These are phyloP conservation scores for Telenomus remus DNA, from an alignment of 1,140 invertebrate genomes.

Conservation along the genomic window DNA sequence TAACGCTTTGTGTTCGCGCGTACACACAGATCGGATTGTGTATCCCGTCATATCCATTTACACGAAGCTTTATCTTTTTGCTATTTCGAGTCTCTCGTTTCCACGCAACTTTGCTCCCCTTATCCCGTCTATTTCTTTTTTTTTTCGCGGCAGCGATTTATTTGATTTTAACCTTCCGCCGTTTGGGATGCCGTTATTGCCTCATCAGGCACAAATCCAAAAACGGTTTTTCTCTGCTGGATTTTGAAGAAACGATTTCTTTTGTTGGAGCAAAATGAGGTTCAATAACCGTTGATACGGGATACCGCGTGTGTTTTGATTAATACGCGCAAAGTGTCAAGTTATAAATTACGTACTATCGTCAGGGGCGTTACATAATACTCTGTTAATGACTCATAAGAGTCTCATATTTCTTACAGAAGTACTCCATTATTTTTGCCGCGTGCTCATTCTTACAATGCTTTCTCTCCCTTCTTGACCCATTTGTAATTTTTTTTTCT, in stretches of 20 bases:
- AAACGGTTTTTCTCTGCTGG: no score
- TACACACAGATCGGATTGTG: constrained; percentile 56
- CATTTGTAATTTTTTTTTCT: constrained; percentile 7
- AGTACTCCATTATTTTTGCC: constrained; percentile 30
- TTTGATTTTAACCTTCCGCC: constrained; percentile 15
- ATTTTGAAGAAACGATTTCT: no score
- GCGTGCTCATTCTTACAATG: constrained; percentile 5
- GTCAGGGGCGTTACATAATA: constrained; percentile 27
- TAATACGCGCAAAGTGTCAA: constrained; percentile 2
- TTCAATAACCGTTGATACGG: no score
- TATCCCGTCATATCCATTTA: constrained; percentile 47
- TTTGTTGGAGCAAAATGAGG: no score
- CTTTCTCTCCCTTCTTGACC: not conserved
- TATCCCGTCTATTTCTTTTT: constrained; percentile 29
- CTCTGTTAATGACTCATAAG: constrained; percentile 38
- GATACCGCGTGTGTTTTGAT: not conserved
- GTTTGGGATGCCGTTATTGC: no score
- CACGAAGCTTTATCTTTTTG: constrained; percentile 53
- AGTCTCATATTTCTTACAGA: constrained; percentile 25
- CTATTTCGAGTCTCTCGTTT: constrained; percentile 36
- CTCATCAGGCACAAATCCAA: no score
- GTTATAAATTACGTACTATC: constrained; percentile 29
- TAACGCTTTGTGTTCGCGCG: constrained; percentile 43
- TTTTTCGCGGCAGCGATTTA: constrained; percentile 34
- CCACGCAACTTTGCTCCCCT: constrained; percentile 21